A percentile compares a stretch with the other conserved stretches of the same genome.
Conservation (phyloP, 2,888 invertebrate species). For the Epinotia nisella region DNA sequence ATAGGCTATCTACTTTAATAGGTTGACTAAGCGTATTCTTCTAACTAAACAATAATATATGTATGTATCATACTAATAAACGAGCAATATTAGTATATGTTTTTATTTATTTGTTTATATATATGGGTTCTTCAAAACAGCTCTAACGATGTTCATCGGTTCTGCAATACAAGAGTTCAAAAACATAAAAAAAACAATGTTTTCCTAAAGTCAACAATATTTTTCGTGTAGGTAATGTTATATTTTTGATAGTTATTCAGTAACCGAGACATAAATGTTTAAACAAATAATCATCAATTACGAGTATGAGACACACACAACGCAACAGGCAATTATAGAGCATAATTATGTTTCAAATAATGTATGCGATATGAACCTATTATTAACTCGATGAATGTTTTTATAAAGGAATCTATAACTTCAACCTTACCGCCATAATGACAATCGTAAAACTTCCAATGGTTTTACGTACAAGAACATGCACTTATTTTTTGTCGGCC, state of each 20-base stretch:
- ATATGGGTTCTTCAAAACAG: too few relatives aligned
- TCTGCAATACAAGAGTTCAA: too few relatives aligned
- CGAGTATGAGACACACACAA: background rate
- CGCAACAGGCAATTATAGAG: background rate
- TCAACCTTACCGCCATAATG: conserved; percentile 24
- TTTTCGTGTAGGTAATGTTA: too few relatives aligned
- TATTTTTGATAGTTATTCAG: too few relatives aligned
- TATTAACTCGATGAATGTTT: background rate
- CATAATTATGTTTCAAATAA: background rate
- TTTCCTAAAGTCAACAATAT: too few relatives aligned
- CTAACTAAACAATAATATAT: background rate
- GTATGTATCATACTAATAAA: background rate
- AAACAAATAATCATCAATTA: background rate
- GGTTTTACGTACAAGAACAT: conserved; percentile 25
- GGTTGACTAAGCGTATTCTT: background rate
- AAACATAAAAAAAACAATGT: too few relatives aligned
- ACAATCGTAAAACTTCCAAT: conserved; percentile 27
- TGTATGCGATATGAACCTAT: conserved; percentile 4
- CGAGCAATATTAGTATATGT: too few relatives aligned
- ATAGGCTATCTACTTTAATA: background rate
- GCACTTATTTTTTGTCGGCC: conserved; percentile 34
- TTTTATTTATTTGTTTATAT: too few relatives aligned
- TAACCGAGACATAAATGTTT: background rate
- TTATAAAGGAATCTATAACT: background rate
- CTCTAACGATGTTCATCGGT: too few relatives aligned